These are phyloP conservation scores for Hydrolagus affinis DNA, from an alignment of 2,113 vertebrate genomes.

Conservation along the genomic window DNA sequence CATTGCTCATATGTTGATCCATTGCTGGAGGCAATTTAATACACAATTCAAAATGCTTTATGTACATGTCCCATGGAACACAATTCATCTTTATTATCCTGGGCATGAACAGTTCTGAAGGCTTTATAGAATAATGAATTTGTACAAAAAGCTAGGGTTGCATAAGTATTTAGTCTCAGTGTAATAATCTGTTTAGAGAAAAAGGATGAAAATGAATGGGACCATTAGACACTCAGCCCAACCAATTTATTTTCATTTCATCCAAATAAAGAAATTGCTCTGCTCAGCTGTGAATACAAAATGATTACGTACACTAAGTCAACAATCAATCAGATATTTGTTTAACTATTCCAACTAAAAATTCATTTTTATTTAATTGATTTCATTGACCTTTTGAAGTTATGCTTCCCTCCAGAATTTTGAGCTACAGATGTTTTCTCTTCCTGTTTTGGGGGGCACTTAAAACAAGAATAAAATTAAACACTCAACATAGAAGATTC, in stretches of 20 bases:
- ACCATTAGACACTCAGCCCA: slow-evolving; percentile 7
- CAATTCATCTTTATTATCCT: slow-evolving; percentile 27
- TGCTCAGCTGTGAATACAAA: not conserved
- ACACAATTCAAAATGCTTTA: not conserved
- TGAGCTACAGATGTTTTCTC: not conserved
- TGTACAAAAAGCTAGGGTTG: not conserved
- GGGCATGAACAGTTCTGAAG: not conserved
- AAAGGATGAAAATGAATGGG: slow-evolving; percentile 22
- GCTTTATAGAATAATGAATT: slow-evolving; percentile 12
- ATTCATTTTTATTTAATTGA: not conserved
- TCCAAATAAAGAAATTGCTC: slow-evolving; percentile 10
- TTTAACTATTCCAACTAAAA: not conserved
- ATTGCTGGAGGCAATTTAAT: not conserved
- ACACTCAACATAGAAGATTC: not conserved
- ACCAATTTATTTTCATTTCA: slow-evolving; percentile 27
- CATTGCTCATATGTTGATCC: not conserved
- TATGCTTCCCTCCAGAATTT: not conserved
- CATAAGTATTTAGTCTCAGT: slow-evolving; percentile 20
- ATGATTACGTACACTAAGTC: not conserved
- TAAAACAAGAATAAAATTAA: not conserved
- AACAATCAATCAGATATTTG: not conserved
- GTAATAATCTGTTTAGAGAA: slow-evolving; percentile 5
- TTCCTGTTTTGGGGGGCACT: not conserved
- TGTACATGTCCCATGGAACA: not conserved
- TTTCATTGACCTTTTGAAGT: not conserved